These are phyloP conservation scores for Drosophila virilis DNA, from an alignment of 1,140 invertebrate genomes.

Conservation along the genomic window DNA sequence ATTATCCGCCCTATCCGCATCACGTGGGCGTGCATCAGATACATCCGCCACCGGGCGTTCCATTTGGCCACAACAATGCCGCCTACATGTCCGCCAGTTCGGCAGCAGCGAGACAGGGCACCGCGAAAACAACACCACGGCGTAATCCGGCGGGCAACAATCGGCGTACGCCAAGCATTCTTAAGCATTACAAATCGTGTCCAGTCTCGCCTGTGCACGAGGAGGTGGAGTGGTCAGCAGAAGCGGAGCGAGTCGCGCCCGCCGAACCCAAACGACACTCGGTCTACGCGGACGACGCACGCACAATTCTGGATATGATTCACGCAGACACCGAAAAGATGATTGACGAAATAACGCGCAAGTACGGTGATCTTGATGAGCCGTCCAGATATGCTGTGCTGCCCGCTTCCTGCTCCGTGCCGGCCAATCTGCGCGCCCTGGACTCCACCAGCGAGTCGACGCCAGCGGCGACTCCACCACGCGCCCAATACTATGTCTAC, in stretches of 20 bases:
- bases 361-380: constrained; percentile 87
- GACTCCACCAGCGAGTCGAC: constrained; percentile 66
- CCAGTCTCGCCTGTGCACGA: constrained; percentile 89
- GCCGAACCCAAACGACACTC: constrained; percentile 79
- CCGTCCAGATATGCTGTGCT: constrained; percentile 39
- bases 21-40: constrained; percentile 83
- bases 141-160: constrained; percentile 77
- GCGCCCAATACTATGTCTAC: constrained; percentile 90
- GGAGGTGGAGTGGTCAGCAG: constrained; percentile 87
- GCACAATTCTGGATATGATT: constrained; percentile 87
- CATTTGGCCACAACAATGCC: constrained; percentile 49
- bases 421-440: constrained; percentile 58
- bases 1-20: constrained; percentile 84
- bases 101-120: not conserved
- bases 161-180: constrained; percentile 86
- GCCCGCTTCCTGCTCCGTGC: constrained; percentile 68
- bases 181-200: constrained; percentile 89
- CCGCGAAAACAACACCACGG: constrained; percentile 19
- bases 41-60: constrained; percentile 78
- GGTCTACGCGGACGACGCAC: constrained; percentile 85
- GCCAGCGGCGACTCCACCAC: constrained; percentile 78
- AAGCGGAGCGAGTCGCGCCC: constrained; percentile 51
- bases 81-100: not conserved
- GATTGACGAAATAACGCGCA: constrained; percentile 87
- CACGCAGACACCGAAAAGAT: constrained; percentile 87